A percentile compares a stretch with the other conserved stretches of the same genome.
phyloP scores from a whole-genome alignment of 2,888 invertebrate species.

The Acleris sparsana region DNA sequence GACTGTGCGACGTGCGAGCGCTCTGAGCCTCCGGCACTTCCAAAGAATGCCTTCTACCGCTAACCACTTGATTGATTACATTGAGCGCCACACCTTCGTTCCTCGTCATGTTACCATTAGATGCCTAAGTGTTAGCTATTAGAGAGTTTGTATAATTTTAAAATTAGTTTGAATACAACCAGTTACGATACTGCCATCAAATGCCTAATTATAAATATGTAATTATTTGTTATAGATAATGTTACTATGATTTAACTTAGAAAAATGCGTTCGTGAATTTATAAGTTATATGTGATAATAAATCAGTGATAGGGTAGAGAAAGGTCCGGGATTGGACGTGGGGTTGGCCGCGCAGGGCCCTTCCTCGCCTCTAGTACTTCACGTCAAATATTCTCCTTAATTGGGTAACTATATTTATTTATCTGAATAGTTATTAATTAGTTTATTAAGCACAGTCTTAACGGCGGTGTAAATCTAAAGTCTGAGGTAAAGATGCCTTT shows the following conservation, averaged over 20 bases:
- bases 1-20: conserved; percentile 2
- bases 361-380: conserved; percentile 41
- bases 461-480: conserved; percentile 81
- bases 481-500: conserved; percentile 84
- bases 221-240: conserved; percentile 65
- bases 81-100: conserved; percentile 77
- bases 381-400: conserved; percentile 59
- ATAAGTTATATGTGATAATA: conserved; percentile 79
- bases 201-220: conserved; percentile 70
- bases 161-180: conserved; percentile 76
- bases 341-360: conserved; percentile 31
- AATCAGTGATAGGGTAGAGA: conserved; percentile 68
- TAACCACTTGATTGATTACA: conserved; percentile 80
- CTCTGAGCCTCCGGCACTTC: conserved; percentile 9
- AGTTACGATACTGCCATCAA: conserved; percentile 82
- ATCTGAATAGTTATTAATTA: conserved; percentile 77
- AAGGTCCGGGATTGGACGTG: conserved; percentile 34
- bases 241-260: conserved; percentile 63
- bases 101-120: conserved; percentile 82
- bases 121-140: conserved; percentile 71
- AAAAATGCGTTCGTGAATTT: conserved; percentile 71
- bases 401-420: conserved; percentile 78
- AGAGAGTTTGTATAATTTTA: conserved; percentile 73
- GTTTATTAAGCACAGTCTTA: conserved; percentile 75
- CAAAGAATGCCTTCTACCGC: not conserved